Evolutionary conservation across 2,113 vertebrate species (phyloP).

Genomic region (Vulpes vulpes): DNA sequence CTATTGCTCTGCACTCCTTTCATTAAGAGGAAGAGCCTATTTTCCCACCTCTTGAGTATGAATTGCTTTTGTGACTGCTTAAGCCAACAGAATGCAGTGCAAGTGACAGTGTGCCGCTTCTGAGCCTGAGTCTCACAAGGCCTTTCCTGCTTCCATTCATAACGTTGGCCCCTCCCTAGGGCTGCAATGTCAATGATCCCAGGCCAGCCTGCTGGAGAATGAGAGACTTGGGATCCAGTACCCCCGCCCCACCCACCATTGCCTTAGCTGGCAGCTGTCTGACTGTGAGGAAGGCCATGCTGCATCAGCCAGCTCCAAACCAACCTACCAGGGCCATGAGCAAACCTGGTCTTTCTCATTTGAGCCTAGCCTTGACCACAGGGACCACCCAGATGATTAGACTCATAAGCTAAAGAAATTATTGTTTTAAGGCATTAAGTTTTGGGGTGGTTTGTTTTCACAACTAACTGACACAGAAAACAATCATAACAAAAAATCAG

Average conservation of each 20-base stretch:
- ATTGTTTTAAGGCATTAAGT: background rate
- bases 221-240: background rate
- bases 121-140: background rate
- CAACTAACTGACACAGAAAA: slow-evolving; percentile 15
- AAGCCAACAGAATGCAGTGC: background rate
- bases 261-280: background rate
- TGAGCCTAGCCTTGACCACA: background rate
- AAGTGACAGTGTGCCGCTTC: background rate
- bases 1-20: background rate
- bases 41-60: background rate
- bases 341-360: background rate
- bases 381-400: background rate
- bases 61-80: background rate
- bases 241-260: background rate
- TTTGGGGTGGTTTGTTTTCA: background rate
- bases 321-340: background rate
- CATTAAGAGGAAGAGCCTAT: background rate
- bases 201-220: background rate
- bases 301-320: background rate
- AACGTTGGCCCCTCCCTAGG: background rate
- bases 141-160: background rate
- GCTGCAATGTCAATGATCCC: background rate
- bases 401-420: background rate
- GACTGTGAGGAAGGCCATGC: background rate
- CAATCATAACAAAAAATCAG: background rate